Conservation (phyloP, 2,888 invertebrate genomes). For the Sphecodes monilicornis region DNA sequence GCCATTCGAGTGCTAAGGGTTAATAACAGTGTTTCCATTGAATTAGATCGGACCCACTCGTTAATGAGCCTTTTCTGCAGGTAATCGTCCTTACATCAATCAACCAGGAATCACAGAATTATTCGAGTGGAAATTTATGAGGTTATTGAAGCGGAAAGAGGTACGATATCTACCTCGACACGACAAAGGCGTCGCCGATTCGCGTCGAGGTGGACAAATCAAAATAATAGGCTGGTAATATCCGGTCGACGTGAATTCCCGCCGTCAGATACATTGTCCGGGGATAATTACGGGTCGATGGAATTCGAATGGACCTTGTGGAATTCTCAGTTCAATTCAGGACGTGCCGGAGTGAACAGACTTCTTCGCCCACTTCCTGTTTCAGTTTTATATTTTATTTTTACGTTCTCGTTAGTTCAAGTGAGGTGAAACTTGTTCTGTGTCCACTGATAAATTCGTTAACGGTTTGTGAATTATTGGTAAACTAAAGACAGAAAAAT, state of each 20-base stretch:
- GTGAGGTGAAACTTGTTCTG: too few species aligned
- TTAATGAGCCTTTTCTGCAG: neutral
- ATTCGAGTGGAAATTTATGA: neutral
- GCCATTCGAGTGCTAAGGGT: too few species aligned
- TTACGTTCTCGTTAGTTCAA: too few species aligned
- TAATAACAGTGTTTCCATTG: neutral
- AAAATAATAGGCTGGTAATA: constrained; percentile 60
- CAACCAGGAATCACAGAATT: neutral
- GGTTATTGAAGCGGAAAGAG: neutral
- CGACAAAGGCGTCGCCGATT: constrained; percentile 39
- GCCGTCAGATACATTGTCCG: constrained; percentile 51
- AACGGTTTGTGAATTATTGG: too few species aligned
- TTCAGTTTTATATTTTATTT: neutral
- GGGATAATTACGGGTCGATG: constrained; percentile 57
- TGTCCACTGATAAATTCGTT: too few species aligned
- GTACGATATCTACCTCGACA: neutral
- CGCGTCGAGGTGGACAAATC: constrained; percentile 44
- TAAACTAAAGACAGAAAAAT: too few species aligned
- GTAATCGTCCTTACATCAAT: neutral
- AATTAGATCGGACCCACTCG: neutral
- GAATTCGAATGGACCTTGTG: constrained; percentile 49
- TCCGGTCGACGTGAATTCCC: constrained; percentile 41
- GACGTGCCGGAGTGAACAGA: constrained; percentile 41
- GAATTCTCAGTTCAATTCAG: constrained; percentile 37
- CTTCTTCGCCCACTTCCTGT: neutral